phyloP scores from a whole-genome alignment of 2,113 vertebrate species.

The Eonycteris spelaea region DNA sequence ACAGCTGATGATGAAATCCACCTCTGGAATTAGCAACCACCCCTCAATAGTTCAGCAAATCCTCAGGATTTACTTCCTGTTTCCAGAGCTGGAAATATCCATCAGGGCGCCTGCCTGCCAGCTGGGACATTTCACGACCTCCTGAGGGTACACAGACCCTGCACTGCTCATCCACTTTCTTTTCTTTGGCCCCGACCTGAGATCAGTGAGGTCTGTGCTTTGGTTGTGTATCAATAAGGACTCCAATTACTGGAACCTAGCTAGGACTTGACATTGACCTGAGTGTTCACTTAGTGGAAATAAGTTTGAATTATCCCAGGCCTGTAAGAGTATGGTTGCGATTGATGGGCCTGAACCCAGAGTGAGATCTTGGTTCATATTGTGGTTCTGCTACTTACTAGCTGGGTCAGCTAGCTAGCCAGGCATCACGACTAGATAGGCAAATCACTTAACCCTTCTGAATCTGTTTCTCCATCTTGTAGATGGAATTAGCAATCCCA shows the following conservation, averaged over 20 bases:
- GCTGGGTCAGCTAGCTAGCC: neutral
- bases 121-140: neutral
- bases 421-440: neutral
- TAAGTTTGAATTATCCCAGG: neutral
- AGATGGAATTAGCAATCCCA: neutral
- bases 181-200: neutral
- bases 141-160: neutral
- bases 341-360: neutral
- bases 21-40: neutral
- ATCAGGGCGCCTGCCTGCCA: neutral
- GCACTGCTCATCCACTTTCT: neutral
- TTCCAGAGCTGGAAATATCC: neutral
- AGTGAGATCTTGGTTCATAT: neutral
- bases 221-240: neutral
- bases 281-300: neutral
- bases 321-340: neutral
- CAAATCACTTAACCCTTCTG: neutral
- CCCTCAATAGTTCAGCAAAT: neutral
- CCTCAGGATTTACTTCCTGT: neutral
- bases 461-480: neutral
- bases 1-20: conserved; percentile 2
- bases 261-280: neutral
- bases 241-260: neutral
- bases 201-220: neutral
- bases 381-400: neutral